Evolutionary conservation across 2,113 vertebrate species (phyloP), one percentile per base, ranked within the genome.

Genomic region (Varanus komodoensis): DNA sequence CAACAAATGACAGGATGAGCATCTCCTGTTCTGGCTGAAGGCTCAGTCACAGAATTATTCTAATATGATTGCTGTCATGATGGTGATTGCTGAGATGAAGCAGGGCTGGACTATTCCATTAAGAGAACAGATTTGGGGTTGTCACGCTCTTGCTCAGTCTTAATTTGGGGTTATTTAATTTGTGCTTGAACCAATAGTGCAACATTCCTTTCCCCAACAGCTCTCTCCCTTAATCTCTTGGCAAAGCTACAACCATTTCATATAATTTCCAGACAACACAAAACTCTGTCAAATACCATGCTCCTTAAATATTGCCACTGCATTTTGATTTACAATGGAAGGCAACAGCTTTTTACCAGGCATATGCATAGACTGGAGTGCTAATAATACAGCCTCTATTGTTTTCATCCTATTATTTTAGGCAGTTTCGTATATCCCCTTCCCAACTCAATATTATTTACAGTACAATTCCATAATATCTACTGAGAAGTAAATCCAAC

Each of bases 301-400:
- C 32, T 17, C 74, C 27, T 71, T 75, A 82, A 52, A 38, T 69
- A 25, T 5, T 84, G 2, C 14, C 69, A 25, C 54, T 1, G 54
- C 48, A 38, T 32, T 23, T 79, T 73, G 19, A 8, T 91, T 88
- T 89, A 23, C 79, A 94, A 78, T 90, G 0, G 0, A 81, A 89
- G 32, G 3, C 50, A 75, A 12, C 23, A 73, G 67, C 8, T 4
- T 52, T 1, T 32, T 5, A 61, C 32, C 6, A 3, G 25, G 44
- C 11, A 89, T 0, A 23, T 87, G 50, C 54, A 82, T 48, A 82
- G 82, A 34, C 82, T 88, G 86, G 0, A 2, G 25, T 74, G 68
- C 34, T 23, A 82, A 12, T 25, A 83, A 0, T 0, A 64, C 21
- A 69, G 85, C 73, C 25, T 19, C 61, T 29, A 12, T 61, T n/a